Base-by-base conservation (phyloP, 2,113 vertebrate species). In the Salvelinus alpinus region DNA sequence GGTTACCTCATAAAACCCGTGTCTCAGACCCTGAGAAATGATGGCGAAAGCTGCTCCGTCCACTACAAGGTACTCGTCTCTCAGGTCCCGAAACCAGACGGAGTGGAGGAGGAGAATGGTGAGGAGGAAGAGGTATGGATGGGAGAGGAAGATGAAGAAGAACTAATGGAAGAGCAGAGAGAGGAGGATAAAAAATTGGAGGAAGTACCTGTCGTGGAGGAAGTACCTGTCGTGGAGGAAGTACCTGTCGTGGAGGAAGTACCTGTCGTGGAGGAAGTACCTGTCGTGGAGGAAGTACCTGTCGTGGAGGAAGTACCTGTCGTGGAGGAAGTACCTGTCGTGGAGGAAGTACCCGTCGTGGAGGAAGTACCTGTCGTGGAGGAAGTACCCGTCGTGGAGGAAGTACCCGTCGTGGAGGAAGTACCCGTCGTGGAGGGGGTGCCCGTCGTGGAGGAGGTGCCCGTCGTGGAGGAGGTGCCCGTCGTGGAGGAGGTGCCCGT, bases 11-110 rank as follows among this genome's bases (percentile, higher is more conserved):
- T 99, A 90, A 92, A n/a, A 29, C 95, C 96, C 60, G 80, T 94
- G 76, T 91, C 93, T 64, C 93, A 95, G 84, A 88, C 71, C 47
- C 89, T 91, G 77, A 91, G 89, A 78, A 86, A 85, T 71, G 89
- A 86, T 54, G 92, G 93, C 54, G 79, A 77, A n/a, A 87, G 85
- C 44, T 79, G 66, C 79, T 91, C 92, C 20, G 74, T 93, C 86
- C 95, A 93, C 84, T 97, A 96, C 90, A 94, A 92, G 83, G 92
- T 99, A 88, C 95, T 93, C 90, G 96, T 98, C 84, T 95, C 95
- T 74, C 88, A 93, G 84, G 90, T 91, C 2, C 48, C 2, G 0
- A 13, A 0, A 64, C 5, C n/a, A 2, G 70, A 3, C n/a, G 57
- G 83, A 76, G 80, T 74, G 71, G n/a, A 82, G 88, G 88, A 85